Conservation (phyloP, 2,888 invertebrate genomes). For the Chrysotoxum bicinctum region DNA sequence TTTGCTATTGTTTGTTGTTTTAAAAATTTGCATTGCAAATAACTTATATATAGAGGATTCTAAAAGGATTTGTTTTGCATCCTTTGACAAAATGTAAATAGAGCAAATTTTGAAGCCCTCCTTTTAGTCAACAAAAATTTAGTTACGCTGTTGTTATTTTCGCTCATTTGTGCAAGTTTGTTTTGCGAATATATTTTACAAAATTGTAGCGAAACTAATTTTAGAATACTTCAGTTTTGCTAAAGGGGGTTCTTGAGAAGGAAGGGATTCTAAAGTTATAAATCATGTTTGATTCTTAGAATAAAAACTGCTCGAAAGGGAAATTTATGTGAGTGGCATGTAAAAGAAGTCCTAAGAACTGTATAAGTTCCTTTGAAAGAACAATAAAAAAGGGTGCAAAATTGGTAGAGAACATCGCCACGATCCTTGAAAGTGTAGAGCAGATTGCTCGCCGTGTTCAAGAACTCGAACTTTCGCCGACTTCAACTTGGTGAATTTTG, state of each 20-base stretch:
- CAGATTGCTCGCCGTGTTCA: no score
- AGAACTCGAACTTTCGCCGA: no score
- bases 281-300: background rate
- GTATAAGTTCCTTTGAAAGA: no score
- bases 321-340: background rate
- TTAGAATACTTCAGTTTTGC: background rate
- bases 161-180: slow-evolving; percentile 31
- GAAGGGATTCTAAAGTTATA: background rate
- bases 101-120: slow-evolving; percentile 8
- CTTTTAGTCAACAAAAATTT: slow-evolving; percentile 40
- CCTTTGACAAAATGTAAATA: slow-evolving; percentile 52
- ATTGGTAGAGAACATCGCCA: no score
- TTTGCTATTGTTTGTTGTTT: slow-evolving; percentile 28
- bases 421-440: no score
- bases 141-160: slow-evolving; percentile 54
- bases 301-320: background rate
- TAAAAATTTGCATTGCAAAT: slow-evolving; percentile 37
- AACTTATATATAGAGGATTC: background rate
- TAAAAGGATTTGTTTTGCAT: slow-evolving; percentile 32
- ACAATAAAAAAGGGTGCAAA: no score
- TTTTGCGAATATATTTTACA: slow-evolving; percentile 54
- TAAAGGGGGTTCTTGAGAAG: background rate
- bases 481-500: no score
- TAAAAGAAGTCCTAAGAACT: background rate
- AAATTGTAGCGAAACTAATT: slow-evolving; percentile 66